Conservation (phyloP, 2,888 invertebrate genomes). For the Melanotus villosus region DNA sequence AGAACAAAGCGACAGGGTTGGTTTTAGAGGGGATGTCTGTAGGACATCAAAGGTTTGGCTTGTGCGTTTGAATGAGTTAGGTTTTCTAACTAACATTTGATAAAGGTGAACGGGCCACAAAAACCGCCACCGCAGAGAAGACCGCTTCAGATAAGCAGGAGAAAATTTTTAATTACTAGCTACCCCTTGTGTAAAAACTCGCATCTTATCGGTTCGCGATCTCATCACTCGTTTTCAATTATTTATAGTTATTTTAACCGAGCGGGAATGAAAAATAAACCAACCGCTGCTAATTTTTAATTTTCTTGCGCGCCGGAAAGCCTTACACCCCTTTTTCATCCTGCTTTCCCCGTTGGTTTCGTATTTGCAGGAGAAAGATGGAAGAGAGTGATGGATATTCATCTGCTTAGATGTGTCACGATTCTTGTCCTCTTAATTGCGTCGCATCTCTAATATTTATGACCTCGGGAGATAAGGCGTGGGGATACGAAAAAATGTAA, state of each 20-base stretch:
- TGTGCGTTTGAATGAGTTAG: too few relatives aligned
- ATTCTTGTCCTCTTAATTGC: conserved; percentile 49
- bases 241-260: conserved; percentile 66
- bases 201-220: conserved; percentile 61
- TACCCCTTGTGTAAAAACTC: conserved; percentile 51
- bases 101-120: conserved; percentile 38
- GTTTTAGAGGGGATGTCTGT: too few relatives aligned
- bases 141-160: conserved; percentile 38
- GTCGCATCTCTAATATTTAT: conserved; percentile 50
- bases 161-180: conserved; percentile 52
- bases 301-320: conserved; percentile 46
- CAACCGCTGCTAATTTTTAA: conserved; percentile 61
- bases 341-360: neutral
- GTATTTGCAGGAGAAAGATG: conserved; percentile 19
- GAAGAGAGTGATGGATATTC: conserved; percentile 38
- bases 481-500: conserved; percentile 41
- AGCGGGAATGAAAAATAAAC: conserved; percentile 63
- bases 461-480: conserved; percentile 46
- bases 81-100: too few relatives aligned
- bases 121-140: conserved; percentile 31
- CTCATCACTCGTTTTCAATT: conserved; percentile 65
- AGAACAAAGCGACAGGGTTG: too few relatives aligned
- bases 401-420: conserved; percentile 43
- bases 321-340: conserved; percentile 26
- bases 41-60: too few relatives aligned